Base-by-base conservation (phyloP, 2,113 vertebrate genomes). In the Plotosus lineatus region DNA sequence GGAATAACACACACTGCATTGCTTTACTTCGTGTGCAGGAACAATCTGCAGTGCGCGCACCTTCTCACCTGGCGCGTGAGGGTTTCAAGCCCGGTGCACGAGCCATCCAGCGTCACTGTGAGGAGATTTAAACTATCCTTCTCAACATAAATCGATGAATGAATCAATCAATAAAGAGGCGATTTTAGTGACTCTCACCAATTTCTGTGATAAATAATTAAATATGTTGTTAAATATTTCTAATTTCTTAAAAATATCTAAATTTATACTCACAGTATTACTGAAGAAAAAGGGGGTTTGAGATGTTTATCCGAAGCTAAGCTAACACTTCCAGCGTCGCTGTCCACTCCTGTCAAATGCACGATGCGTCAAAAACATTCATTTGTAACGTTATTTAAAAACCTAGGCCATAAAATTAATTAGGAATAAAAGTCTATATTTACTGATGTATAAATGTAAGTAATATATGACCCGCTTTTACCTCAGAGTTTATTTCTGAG, bases 261-360 rank as follows among this genome's bases (percentile, higher is more conserved):
- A 44, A 14, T 9, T 3, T 9, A 61, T 77, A 77, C 75, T 77
- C 26, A 77, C 75, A 42, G n/a, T 33, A 33, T 3, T n/a, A 5
- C 55, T 71, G 68, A 69, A 28, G 69, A 50, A 28, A 33, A 15
- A 28, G 23, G 40, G 53, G 38, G 15, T 36, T 46, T 26, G 68
- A 71, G 68, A 71, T n/a, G 68, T 53, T 15, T 7, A 23, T 2
- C 3, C 21, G 5, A 77, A 26, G 75, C 75, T 77, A 77, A 65
- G 75, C 75, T 77, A 77, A 65, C 58, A 77, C 10, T 77, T 21
- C 50, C 51, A 53, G 42, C 56, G 60, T n/a, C 75, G 58, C 75
- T 63, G 58, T 48, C 11, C 63, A 19, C 48, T 79, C 21, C 36
- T 23, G 78, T 71, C 65, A 58, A 8, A 58, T 21, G 10, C 55